Evolutionary conservation across 2,113 vertebrate species (phyloP).

Genomic region (Columbina picui): DNA sequence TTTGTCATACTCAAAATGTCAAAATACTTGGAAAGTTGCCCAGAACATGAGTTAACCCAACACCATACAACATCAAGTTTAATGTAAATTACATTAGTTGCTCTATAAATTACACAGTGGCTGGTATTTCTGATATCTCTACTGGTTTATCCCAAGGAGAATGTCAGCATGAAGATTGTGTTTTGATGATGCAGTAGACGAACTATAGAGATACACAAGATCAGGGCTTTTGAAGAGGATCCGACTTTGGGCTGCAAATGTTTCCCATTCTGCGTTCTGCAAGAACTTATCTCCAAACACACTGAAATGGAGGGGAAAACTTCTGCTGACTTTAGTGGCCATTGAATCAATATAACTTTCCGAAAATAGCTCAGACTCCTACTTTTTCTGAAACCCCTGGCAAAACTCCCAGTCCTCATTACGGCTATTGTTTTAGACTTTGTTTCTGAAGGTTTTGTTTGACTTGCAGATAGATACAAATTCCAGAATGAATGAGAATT

Average conservation of each 20-base stretch:
- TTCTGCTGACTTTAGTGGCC: background rate
- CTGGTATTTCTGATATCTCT: background rate
- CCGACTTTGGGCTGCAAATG: background rate
- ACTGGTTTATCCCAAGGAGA: background rate
- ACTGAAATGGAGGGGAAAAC: background rate
- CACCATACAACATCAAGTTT: background rate
- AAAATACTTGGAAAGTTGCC: conserved; percentile 8
- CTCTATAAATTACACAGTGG: background rate
- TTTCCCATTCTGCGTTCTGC: background rate
- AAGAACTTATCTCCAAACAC: background rate
- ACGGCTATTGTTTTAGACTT: background rate
- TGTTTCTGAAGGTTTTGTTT: background rate
- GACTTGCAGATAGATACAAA: background rate
- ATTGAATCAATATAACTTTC: background rate
- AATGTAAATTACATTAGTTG: background rate
- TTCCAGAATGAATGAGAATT: background rate
- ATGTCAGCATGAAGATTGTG: background rate
- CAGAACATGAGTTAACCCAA: background rate
- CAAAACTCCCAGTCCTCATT: background rate
- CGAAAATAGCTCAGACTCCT: background rate
- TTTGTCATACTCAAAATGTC: background rate
- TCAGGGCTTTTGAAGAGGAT: background rate
- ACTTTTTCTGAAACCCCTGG: background rate
- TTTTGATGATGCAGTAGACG: background rate
- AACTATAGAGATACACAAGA: background rate